A percentile compares a stretch with the other conserved stretches of the same genome.
Conservation (phyloP, 2,797 vertebrate species). For the Dromococcyx pavoninus region DNA sequence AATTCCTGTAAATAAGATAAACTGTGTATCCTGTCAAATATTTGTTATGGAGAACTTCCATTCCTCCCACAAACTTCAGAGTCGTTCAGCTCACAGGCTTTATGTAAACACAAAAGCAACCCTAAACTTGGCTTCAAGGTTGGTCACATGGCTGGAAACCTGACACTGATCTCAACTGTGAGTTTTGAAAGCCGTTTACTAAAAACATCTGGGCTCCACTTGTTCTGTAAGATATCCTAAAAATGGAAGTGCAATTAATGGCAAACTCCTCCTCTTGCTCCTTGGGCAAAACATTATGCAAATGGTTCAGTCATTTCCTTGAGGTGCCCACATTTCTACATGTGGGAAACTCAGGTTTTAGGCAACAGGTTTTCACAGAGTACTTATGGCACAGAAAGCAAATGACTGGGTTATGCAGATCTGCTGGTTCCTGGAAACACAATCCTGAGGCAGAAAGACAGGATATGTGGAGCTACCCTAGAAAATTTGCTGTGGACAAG, state of each 20-base stretch:
- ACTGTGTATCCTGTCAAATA: conserved; percentile 11
- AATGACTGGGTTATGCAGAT: not conserved
- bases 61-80: not conserved
- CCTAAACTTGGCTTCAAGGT: conserved; percentile 13
- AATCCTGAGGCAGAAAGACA: not conserved
- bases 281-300: not conserved
- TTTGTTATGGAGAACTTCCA: conserved; percentile 11
- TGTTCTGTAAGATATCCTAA: not conserved
- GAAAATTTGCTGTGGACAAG: not conserved
- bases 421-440: conserved; percentile 3
- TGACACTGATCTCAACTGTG: not conserved
- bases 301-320: not conserved
- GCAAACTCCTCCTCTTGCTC: not conserved
- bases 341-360: not conserved
- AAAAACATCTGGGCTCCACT: conserved; percentile 28
- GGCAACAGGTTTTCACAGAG: not conserved
- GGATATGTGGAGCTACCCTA: not conserved
- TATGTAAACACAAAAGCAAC: conserved; percentile 34
- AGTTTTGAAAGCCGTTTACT: not conserved
- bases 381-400: not conserved
- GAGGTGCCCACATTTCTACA: not conserved
- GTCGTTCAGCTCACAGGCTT: not conserved
- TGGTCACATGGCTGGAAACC: conserved; percentile 12
- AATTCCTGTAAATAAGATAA: conserved; percentile 38
- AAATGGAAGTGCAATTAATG: not conserved